Evolutionary conservation across 2,113 vertebrate genomes (phyloP), one percentile per base, ranked within the genome.

Genomic region (Argyrosomus japonicus): DNA sequence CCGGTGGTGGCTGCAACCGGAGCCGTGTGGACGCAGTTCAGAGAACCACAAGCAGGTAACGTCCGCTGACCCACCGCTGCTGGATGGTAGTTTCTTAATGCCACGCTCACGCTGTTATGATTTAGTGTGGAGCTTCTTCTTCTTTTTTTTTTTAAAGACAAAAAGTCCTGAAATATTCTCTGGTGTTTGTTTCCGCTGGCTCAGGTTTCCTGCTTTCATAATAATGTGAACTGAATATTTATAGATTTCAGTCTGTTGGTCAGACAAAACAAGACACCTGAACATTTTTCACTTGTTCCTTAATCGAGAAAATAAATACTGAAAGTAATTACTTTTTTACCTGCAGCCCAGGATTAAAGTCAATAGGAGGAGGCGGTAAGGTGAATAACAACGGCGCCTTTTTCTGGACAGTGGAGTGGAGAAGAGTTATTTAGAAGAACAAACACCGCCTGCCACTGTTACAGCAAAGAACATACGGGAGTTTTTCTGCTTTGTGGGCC

Each of bases 11-110:
- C 96, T 12, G 84, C 89, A 36, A 13, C 88, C 2, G 97, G 96
- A 79, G 96, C 95, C 4, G 95, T 96, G 87, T 99, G 98, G 97
- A 95, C 97, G 81, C 96, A 96, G 45, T 99, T 99, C 94, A 95
- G 96, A 95, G 97, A 99, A 91, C 93, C 97, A 91, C 97, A 97
- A 89, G 84, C 97, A 93, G 97, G 97, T 99, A 95, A 84, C 19
- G 5, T 15, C 53, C 40, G 15, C 25, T 14, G 14, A 64, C 40
- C 29, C 12, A 0, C 29, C 27, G 29, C 48, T 50, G 36, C 53
- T 53, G 12, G 54, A 10, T 12, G 10, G 18, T 47, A 3, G 14
- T 50, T 48, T 57, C n/a, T 54, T 43, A 50, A 69, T 21, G 8
- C 18, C 27, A 19, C 14, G 27, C 7, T 69, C 19, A 8, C 27